phyloP scores from a whole-genome alignment of 2,113 vertebrate species.

The Sminthopsis crassicaudata region DNA sequence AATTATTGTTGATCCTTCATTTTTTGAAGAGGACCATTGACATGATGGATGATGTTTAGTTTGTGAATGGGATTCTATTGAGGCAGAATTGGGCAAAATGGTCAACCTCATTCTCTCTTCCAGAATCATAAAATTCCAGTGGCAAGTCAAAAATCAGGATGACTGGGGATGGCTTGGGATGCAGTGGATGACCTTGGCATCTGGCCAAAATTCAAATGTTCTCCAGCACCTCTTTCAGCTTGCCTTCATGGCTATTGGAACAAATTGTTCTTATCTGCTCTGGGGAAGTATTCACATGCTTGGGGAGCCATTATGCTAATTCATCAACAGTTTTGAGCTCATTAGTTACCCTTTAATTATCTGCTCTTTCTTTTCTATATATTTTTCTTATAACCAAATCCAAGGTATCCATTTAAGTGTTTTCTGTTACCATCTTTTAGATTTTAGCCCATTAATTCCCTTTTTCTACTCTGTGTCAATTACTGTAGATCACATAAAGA shows the following conservation, averaged over 20 bases:
- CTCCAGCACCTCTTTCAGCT: not conserved
- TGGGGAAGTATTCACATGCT: not conserved
- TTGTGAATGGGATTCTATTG: not conserved
- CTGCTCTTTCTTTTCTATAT: not conserved
- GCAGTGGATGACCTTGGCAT: not conserved
- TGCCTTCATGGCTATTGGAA: no score
- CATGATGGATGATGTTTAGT: not conserved
- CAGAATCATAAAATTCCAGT: not conserved
- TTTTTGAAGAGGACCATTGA: not conserved
- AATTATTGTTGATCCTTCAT: not conserved
- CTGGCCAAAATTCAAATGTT: not conserved
- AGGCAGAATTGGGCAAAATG: not conserved
- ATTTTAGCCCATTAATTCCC: not conserved
- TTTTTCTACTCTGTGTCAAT: not conserved
- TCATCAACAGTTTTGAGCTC: not conserved
- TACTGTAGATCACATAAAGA: not conserved
- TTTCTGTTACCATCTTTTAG: not conserved
- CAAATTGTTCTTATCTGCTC: not conserved
- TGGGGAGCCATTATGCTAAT: not conserved
- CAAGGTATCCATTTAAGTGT: no score
- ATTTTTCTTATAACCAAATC: not conserved
- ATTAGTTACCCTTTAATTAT: not conserved
- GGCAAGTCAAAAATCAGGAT: not conserved
- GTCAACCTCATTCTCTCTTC: not conserved
- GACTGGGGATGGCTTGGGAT: not conserved